Conservation (phyloP, 2,888 invertebrate species). For the Pseudeuparius sepicola region DNA sequence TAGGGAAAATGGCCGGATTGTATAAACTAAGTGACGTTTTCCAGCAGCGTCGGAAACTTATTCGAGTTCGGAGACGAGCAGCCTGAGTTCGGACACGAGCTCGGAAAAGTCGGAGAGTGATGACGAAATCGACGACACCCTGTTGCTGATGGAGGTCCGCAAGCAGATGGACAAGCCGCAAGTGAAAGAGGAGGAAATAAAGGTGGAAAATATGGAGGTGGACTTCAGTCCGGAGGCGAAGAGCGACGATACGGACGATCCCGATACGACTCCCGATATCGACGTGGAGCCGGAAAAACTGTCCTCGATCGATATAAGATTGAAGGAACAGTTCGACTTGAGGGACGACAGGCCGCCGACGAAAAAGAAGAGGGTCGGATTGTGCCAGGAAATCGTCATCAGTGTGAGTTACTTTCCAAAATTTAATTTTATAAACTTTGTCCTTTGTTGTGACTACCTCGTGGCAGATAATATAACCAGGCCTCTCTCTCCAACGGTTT, state of each 20-base stretch:
- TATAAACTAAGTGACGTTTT: too few species aligned
- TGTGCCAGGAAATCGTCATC: conserved; percentile 54
- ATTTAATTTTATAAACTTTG: conserved; percentile 11
- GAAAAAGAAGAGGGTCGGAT: conserved; percentile 44
- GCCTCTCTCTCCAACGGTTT: too few species aligned
- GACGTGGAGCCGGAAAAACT: conserved; percentile 27
- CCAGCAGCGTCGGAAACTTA: conserved; percentile 32
- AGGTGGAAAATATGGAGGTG: not conserved
- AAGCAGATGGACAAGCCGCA: conserved; percentile 30
- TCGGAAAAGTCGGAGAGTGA: conserved; percentile 44
- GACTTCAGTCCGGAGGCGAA: conserved; percentile 4
- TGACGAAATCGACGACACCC: conserved; percentile 36
- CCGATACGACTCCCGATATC: conserved; percentile 19
- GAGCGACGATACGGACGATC: conserved; percentile 7
- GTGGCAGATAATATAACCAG: too few species aligned
- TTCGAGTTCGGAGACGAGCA: conserved; percentile 37
- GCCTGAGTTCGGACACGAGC: conserved; percentile 39
- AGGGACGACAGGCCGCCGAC: conserved; percentile 27
- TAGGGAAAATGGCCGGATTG: too few species aligned
- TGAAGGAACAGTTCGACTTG: conserved; percentile 34
- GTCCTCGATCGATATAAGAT: conserved; percentile 32
- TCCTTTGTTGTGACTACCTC: conserved; percentile 5
- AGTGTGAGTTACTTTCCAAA: conserved; percentile 47
- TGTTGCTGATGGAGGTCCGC: conserved; percentile 34
- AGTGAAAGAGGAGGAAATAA: conserved; percentile 17